Percentiles rank a stretch among this genome's conserved stretches.
Conservation (phyloP, 1,140 invertebrate species). For the Lamellibrachia luymesi region DNA sequence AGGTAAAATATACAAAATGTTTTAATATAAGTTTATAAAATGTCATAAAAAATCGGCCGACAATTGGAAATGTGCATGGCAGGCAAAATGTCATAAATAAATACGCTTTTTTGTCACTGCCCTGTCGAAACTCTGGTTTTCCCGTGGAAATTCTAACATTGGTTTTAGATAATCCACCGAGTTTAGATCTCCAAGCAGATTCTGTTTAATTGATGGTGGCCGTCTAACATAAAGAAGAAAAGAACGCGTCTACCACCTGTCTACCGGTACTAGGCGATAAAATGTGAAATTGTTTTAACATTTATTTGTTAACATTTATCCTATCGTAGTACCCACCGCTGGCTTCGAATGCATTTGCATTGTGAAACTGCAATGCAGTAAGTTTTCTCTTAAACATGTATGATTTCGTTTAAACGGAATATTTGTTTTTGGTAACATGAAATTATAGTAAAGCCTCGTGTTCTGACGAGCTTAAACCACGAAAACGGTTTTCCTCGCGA, state of each 20-base stretch:
- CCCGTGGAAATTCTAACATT: no score
- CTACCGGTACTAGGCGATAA: neutral
- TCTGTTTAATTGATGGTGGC: no score
- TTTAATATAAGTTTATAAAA: no score
- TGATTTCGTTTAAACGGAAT: neutral
- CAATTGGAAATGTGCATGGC: no score
- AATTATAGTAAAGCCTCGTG: neutral
- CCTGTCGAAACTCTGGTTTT: no score
- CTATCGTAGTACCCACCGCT: neutral
- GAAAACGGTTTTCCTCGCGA: neutral
- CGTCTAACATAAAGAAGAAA: no score
- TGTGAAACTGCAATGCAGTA: neutral
- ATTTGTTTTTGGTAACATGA: neutral
- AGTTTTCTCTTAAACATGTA: neutral
- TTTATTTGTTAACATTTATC: neutral
- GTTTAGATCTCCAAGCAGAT: no score
- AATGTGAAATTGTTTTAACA: neutral
- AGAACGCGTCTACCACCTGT: neutral
- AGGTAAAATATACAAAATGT: no score
- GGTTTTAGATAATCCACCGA: no score
- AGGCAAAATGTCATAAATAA: no score
- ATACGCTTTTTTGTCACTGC: no score
- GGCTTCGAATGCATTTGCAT: neutral
- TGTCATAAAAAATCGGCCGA: no score
- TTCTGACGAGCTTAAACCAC: neutral